These are phyloP conservation scores for Apodemus sylvaticus DNA, from an alignment of 2,113 vertebrate species.

Conservation along the genomic window DNA sequence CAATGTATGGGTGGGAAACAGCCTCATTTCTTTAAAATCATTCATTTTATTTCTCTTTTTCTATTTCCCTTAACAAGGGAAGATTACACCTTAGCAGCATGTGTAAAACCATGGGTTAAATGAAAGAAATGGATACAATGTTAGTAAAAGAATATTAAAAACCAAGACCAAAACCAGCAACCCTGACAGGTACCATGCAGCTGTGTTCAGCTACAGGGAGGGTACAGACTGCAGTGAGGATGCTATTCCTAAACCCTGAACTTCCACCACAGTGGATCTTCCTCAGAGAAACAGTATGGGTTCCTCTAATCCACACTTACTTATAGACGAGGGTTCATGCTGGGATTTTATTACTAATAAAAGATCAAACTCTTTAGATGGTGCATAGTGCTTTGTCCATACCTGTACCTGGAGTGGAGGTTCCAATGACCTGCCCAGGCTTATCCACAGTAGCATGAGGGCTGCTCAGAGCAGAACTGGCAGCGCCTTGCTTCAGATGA, in stretches of 20 bases:
- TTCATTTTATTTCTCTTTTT: slow-evolving; percentile 5
- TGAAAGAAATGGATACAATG: slow-evolving; percentile 17
- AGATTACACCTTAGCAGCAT: background rate
- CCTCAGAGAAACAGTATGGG: background rate
- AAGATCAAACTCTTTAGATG: slow-evolving; percentile 1
- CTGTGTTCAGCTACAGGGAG: background rate
- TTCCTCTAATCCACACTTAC: background rate
- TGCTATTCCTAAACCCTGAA: background rate
- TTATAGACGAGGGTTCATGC: background rate
- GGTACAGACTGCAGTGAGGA: background rate
- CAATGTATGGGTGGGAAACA: background rate
- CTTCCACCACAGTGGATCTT: background rate
- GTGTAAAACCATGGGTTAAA: background rate
- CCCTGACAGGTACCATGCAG: background rate
- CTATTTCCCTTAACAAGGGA: slow-evolving; percentile 19
- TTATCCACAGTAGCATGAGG: slow-evolving; percentile 95
- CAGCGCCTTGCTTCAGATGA: slow-evolving; percentile 92
- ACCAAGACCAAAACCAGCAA: background rate
- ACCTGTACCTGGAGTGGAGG: slow-evolving; percentile 86
- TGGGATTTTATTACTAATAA: background rate
- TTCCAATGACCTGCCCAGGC: slow-evolving; percentile 91
- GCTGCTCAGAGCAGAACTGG: slow-evolving; percentile 89
- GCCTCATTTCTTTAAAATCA: background rate
- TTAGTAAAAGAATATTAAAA: background rate
- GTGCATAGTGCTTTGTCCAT: slow-evolving; percentile 59